phyloP scores from a whole-genome alignment of 2,113 vertebrate species.

The Tenebrosternarchus preto region DNA sequence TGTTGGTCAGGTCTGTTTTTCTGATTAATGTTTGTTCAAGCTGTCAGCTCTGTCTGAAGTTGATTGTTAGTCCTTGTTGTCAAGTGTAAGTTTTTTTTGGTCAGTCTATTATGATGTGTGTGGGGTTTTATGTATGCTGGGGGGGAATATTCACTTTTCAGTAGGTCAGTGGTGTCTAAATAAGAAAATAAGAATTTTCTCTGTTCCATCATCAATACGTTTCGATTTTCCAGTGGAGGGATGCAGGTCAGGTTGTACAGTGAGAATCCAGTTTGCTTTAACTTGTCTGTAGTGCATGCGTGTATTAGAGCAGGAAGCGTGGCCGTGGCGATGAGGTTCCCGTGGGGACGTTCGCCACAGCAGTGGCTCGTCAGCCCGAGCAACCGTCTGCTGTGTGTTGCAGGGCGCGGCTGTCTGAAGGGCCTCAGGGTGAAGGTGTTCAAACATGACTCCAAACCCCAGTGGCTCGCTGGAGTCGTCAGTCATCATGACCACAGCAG shows the following conservation, averaged over 20 bases:
- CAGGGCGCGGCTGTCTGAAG: conserved; percentile 76
- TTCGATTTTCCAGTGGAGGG: background rate
- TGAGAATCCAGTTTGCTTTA: background rate
- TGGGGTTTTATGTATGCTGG: background rate
- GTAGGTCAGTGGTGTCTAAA: background rate
- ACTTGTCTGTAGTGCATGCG: background rate
- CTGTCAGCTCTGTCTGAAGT: conserved; percentile 7
- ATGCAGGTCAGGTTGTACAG: background rate
- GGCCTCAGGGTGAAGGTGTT: conserved; percentile 86
- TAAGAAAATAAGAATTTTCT: background rate
- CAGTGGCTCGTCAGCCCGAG: background rate
- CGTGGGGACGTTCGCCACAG: background rate
- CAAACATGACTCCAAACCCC: conserved; percentile 86
- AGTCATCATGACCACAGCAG: conserved; percentile 86
- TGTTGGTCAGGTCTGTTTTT: conserved; percentile 13
- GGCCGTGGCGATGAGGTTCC: background rate
- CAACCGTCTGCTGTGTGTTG: background rate
- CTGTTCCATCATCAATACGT: background rate
- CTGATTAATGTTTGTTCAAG: background rate
- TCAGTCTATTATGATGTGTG: background rate
- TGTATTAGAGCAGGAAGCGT: background rate
- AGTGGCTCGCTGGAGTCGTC: conserved; percentile 88
- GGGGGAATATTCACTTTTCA: background rate
- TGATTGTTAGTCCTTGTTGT: background rate
- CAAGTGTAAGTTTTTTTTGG: background rate